A percentile compares a stretch with the other conserved stretches of the same genome.
Evolutionary conservation across 2,797 vertebrate genomes (phyloP).

Genomic region (Sebastolobus altivelis): DNA sequence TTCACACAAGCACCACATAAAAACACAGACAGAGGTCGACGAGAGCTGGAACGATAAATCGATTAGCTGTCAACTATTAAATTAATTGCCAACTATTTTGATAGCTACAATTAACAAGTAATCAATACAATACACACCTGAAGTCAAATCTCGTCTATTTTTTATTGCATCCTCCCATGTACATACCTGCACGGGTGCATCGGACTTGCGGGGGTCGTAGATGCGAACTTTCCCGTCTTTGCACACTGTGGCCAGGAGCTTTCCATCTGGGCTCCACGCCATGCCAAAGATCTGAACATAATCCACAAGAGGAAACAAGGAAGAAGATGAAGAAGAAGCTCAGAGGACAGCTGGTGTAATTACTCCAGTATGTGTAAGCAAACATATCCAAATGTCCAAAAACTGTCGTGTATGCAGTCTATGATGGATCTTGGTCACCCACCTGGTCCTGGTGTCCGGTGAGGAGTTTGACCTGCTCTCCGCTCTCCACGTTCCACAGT

Average conservation of each 20-base stretch:
- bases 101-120: too few relatives aligned
- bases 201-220: slow-evolving; percentile 89
- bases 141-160: not conserved
- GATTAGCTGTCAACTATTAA: too few relatives aligned
- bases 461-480: slow-evolving; percentile 84
- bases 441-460: slow-evolving; percentile 95
- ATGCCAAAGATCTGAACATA: slow-evolving; percentile 90
- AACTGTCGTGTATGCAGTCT: not conserved
- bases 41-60: too few relatives aligned
- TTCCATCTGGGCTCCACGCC: slow-evolving; percentile 94
- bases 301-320: not conserved
- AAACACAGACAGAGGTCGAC: too few relatives aligned
- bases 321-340: not conserved
- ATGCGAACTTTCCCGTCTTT: slow-evolving; percentile 92
- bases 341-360: not conserved
- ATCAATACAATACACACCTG: not conserved
- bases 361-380: not conserved
- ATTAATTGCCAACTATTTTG: too few relatives aligned
- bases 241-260: slow-evolving; percentile 91
- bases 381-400: not conserved
- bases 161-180: not conserved
- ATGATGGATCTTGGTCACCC: not conserved
- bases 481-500: slow-evolving; percentile 88
- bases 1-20: too few relatives aligned
- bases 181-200: slow-evolving; percentile 88